Evolutionary conservation across 1,140 invertebrate species (phyloP).

Genomic region (Drosophila rhopaloa): DNA sequence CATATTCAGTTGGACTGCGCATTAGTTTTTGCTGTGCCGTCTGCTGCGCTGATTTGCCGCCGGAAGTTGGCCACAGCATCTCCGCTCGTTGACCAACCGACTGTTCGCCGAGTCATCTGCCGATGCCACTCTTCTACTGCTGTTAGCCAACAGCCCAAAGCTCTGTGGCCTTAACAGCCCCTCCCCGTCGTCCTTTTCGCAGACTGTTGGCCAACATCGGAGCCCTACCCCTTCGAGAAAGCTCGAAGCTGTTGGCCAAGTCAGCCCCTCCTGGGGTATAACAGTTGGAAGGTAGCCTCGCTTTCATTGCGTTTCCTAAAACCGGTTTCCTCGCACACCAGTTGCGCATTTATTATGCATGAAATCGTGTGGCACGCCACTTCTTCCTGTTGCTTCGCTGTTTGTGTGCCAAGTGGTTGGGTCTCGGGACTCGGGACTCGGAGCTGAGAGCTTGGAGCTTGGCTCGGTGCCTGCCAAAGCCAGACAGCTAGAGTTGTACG

Average conservation of each 20-base stretch:
- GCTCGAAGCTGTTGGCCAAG: slow-evolving; percentile 51
- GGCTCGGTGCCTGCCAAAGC: slow-evolving; percentile 24
- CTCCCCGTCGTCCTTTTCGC: slow-evolving; percentile 46
- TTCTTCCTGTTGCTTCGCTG: slow-evolving; percentile 61
- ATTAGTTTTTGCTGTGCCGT: slow-evolving; percentile 53
- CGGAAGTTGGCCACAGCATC: slow-evolving; percentile 56
- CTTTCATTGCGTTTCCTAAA: slow-evolving; percentile 53
- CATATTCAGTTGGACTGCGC: slow-evolving; percentile 52
- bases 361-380: slow-evolving; percentile 52
- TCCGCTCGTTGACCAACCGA: slow-evolving; percentile 30
- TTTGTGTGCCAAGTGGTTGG: slow-evolving; percentile 33
- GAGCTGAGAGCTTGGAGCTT: slow-evolving; percentile 14
- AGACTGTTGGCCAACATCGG: slow-evolving; percentile 43
- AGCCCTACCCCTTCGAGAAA: slow-evolving; percentile 6
- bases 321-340: slow-evolving; percentile 81
- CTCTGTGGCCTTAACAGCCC: not conserved
- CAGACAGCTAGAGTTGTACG: slow-evolving; percentile 4
- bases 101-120: not conserved
- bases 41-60: slow-evolving; percentile 81
- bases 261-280: slow-evolving; percentile 47
- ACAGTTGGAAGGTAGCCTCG: slow-evolving; percentile 47
- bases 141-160: slow-evolving; percentile 50
- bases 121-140: slow-evolving; percentile 31
- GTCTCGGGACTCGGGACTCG: slow-evolving; percentile 7
- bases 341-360: slow-evolving; percentile 84